phyloP scores from a whole-genome alignment of 1,140 invertebrate species.

The Bombus terrestris region DNA sequence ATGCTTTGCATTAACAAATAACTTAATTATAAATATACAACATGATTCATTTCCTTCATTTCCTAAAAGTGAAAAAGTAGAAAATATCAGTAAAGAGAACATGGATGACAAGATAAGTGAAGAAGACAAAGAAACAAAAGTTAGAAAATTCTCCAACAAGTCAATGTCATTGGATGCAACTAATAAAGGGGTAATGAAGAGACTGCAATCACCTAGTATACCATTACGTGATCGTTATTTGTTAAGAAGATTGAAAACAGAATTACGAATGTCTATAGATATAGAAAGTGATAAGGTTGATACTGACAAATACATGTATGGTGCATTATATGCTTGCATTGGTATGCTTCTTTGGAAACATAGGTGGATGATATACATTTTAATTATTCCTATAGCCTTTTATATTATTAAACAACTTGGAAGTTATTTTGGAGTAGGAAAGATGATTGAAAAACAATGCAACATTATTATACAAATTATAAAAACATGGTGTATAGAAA shows the following conservation, averaged over 20 bases:
- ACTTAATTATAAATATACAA: slow-evolving; percentile 32
- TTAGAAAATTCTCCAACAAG: slow-evolving; percentile 59
- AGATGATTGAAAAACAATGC: slow-evolving; percentile 73
- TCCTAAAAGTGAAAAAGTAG: slow-evolving; percentile 35
- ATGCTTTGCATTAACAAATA: slow-evolving; percentile 72
- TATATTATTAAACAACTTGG: slow-evolving; percentile 85
- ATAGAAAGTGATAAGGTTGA: slow-evolving; percentile 74
- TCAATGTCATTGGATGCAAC: slow-evolving; percentile 75
- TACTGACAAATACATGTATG: slow-evolving; percentile 86
- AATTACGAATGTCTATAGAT: slow-evolving; percentile 83
- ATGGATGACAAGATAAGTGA: background rate
- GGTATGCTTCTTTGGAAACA: slow-evolving; percentile 89
- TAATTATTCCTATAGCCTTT: slow-evolving; percentile 87
- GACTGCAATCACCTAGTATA: slow-evolving; percentile 39
- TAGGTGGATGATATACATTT: slow-evolving; percentile 86
- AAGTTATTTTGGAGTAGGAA: slow-evolving; percentile 82
- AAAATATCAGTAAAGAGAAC: slow-evolving; percentile 1
- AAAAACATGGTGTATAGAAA: slow-evolving; percentile 79
- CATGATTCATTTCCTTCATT: background rate
- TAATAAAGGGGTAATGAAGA: slow-evolving; percentile 5
- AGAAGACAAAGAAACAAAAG: slow-evolving; percentile 13
- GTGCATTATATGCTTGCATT: slow-evolving; percentile 87
- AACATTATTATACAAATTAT: slow-evolving; percentile 62
- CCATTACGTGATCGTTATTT: slow-evolving; percentile 73
- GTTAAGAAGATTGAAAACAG: slow-evolving; percentile 77